A percentile compares a stretch with the other conserved stretches of the same genome.
These are phyloP conservation scores for Eupeodes luniger DNA, from an alignment of 2,888 invertebrate genomes.

Conservation along the genomic window DNA sequence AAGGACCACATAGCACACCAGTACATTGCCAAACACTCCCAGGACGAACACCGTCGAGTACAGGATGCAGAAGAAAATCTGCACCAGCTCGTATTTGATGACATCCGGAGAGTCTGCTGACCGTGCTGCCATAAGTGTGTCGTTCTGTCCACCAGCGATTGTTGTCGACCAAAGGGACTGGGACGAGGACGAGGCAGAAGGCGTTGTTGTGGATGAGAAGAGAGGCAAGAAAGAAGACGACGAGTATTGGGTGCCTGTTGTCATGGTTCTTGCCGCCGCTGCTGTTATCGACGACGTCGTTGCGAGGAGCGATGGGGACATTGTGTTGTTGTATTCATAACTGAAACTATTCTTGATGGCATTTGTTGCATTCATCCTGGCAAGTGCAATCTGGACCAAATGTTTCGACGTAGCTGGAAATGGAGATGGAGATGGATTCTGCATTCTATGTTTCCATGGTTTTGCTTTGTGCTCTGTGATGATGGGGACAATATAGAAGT, in stretches of 20 bases:
- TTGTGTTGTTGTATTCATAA: conserved; percentile 61
- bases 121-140: conserved; percentile 60
- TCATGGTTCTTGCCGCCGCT: conserved; percentile 34
- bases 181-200: conserved; percentile 15
- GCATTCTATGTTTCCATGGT: conserved; percentile 49
- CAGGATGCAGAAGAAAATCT: conserved; percentile 82
- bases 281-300: conserved; percentile 18
- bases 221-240: conserved; percentile 45
- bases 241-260: conserved; percentile 66
- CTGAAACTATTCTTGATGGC: conserved; percentile 47
- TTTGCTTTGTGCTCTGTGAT: conserved; percentile 9
- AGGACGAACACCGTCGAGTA: conserved; percentile 88
- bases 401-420: conserved; percentile 43
- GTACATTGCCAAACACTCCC: conserved; percentile 94
- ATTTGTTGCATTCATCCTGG: conserved; percentile 65
- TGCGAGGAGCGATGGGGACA: conserved; percentile 47
- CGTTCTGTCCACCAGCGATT: conserved; percentile 59
- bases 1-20: conserved; percentile 97
- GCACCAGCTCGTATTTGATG: conserved; percentile 81
- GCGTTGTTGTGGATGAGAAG: conserved; percentile 75
- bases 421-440: conserved; percentile 29
- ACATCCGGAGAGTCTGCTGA: conserved; percentile 77
- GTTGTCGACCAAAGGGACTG: conserved; percentile 76
- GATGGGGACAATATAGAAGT: conserved; percentile 8
- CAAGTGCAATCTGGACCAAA: conserved; percentile 58